Evolutionary conservation across 2,797 vertebrate genomes (phyloP).

Genomic region (Dryobates pubescens): DNA sequence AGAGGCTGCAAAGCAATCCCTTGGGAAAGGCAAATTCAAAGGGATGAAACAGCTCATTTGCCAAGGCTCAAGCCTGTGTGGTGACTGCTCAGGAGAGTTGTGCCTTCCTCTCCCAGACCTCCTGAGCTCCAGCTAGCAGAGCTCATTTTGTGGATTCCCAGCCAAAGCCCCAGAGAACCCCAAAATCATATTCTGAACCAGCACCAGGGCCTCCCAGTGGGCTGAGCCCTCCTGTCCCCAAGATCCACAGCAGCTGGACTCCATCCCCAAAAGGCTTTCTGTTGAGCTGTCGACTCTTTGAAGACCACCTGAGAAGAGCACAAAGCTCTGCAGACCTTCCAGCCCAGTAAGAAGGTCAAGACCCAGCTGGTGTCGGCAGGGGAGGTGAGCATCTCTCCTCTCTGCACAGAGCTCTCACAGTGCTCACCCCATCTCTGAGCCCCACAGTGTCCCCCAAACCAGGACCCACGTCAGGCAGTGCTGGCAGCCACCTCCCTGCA

Average conservation of each 20-base stretch:
- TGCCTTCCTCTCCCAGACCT: neutral
- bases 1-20: conserved; percentile 9
- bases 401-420: rapidly evolving
- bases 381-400: neutral
- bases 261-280: neutral
- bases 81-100: neutral
- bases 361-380: rapidly evolving
- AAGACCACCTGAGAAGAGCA: neutral
- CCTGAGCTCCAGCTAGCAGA: rapidly evolving
- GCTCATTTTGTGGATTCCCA: neutral
- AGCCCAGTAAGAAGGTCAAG: neutral
- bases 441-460: neutral
- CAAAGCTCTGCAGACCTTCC: neutral
- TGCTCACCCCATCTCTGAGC: neutral
- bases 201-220: neutral
- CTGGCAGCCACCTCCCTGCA: neutral
- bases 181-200: neutral
- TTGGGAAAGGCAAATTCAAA: neutral
- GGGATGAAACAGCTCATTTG: neutral
- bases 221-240: neutral
- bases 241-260: neutral
- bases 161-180: neutral
- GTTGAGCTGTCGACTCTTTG: neutral
- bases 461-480: neutral
- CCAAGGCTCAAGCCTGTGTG: rapidly evolving